Conservation (phyloP, 2,888 invertebrate species). For the Antitype chi region DNA sequence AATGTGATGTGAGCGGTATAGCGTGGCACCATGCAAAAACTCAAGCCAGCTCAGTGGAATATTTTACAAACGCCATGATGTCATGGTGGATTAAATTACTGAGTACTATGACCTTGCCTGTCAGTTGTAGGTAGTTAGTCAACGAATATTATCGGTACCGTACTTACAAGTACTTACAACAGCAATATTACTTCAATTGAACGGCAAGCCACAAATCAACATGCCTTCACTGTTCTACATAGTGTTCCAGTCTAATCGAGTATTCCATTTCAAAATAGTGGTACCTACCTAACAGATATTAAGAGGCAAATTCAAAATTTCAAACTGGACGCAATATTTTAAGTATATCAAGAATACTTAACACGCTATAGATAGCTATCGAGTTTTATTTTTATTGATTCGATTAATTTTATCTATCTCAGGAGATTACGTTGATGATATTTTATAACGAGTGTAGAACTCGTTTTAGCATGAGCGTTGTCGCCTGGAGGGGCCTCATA, state of each 20-base stretch:
- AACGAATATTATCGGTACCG: conserved; percentile 59
- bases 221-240: conserved; percentile 18
- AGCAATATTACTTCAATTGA: conserved; percentile 40
- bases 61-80: conserved; percentile 87
- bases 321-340: conserved; percentile 23
- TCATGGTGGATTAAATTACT: conserved; percentile 88
- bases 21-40: conserved; percentile 80
- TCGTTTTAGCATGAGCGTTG: conserved; percentile 72
- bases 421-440: conserved; percentile 67
- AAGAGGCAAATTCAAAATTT: conserved; percentile 36
- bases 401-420: conserved; percentile 53
- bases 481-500: conserved; percentile 82
- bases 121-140: conserved; percentile 71
- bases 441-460: conserved; percentile 72
- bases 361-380: conserved; percentile 21
- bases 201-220: conserved; percentile 30
- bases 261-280: conserved; percentile 34
- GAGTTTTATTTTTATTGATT: conserved; percentile 54
- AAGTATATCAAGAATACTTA: conserved; percentile 36
- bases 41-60: conserved; percentile 81
- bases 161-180: conserved; percentile 44
- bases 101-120: conserved; percentile 84
- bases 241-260: conserved; percentile 31
- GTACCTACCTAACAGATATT: conserved; percentile 20
- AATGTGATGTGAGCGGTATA: conserved; percentile 63